Percentiles rank a stretch among this genome's conserved stretches.
Conservation (phyloP, 2,888 invertebrate species). For the Artemia sinica region DNA sequence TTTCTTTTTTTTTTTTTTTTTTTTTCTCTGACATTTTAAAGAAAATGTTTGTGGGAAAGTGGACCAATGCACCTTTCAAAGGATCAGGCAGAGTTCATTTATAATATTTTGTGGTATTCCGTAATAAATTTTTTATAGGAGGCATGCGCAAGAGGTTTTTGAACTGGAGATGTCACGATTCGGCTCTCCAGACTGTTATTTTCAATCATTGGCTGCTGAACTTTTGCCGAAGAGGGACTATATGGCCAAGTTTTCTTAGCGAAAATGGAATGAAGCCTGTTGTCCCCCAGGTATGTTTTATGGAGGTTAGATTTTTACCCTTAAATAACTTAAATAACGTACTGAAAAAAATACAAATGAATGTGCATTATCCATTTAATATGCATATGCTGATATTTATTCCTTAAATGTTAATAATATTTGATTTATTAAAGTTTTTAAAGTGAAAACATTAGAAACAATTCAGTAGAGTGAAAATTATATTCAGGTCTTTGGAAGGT, state of each 20-base stretch:
- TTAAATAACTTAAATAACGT: not conserved
- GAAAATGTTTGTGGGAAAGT: too few species aligned
- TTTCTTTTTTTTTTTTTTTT: too few species aligned
- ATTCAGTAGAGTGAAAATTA: too few species aligned
- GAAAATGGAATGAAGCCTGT: slow-evolving; percentile 76
- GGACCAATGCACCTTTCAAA: not conserved
- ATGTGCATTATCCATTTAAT: too few species aligned
- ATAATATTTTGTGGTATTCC: not conserved
- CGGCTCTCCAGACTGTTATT: slow-evolving; percentile 60
- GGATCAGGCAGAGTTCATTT: not conserved
- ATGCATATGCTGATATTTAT: too few species aligned
- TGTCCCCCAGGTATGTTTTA: slow-evolving; percentile 52
- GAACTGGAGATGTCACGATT: slow-evolving; percentile 59
- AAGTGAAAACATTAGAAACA: too few species aligned
- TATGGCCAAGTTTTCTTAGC: slow-evolving; percentile 51
- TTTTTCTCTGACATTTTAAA: too few species aligned
- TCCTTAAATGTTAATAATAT: too few species aligned
- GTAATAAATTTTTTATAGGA: slow-evolving; percentile 42
- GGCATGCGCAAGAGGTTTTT: slow-evolving; percentile 72
- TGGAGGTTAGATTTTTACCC: not conserved
- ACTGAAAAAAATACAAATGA: too few species aligned
- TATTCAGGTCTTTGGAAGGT: too few species aligned
- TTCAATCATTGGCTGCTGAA: slow-evolving; percentile 53
- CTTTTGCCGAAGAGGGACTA: slow-evolving; percentile 59
- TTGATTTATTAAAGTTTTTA: too few species aligned